Percentiles rank a stretch among this genome's conserved stretches.
Evolutionary conservation across 2,888 invertebrate genomes (phyloP).

Genomic region (Diplolepis rosae): DNA sequence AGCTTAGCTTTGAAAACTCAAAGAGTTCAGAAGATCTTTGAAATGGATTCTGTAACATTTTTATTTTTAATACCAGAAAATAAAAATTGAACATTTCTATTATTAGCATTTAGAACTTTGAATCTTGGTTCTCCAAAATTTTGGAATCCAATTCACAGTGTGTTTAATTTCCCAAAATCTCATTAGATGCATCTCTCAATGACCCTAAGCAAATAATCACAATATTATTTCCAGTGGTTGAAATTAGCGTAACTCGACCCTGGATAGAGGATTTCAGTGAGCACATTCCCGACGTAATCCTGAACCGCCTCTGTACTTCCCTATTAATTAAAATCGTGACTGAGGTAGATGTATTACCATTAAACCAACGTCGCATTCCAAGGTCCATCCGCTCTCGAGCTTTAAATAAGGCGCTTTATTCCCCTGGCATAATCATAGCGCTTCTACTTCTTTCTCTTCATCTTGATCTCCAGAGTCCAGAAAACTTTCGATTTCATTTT

Average conservation of each 20-base stretch:
- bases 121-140: too few relatives aligned
- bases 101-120: too few relatives aligned
- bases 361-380: constrained; percentile 35
- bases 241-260: constrained; percentile 8
- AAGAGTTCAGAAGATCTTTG: not conserved
- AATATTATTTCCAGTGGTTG: constrained; percentile 8
- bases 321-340: constrained; percentile 61
- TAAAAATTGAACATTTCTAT: too few relatives aligned
- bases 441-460: not conserved
- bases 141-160: too few relatives aligned
- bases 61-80: too few relatives aligned
- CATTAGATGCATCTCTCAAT: not conserved
- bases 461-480: not conserved
- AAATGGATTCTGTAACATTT: too few relatives aligned
- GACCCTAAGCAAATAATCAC: not conserved
- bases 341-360: constrained; percentile 12
- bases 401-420: constrained; percentile 47
- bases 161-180: not conserved
- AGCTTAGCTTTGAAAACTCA: not conserved
- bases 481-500: constrained; percentile 1
- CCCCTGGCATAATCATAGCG: not conserved
- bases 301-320: constrained; percentile 61
- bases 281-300: constrained; percentile 18
- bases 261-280: constrained; percentile 8
- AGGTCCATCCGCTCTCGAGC: constrained; percentile 46